Base-by-base conservation (phyloP, 2,797 vertebrate species). In the Sphaeramia orbicularis region DNA sequence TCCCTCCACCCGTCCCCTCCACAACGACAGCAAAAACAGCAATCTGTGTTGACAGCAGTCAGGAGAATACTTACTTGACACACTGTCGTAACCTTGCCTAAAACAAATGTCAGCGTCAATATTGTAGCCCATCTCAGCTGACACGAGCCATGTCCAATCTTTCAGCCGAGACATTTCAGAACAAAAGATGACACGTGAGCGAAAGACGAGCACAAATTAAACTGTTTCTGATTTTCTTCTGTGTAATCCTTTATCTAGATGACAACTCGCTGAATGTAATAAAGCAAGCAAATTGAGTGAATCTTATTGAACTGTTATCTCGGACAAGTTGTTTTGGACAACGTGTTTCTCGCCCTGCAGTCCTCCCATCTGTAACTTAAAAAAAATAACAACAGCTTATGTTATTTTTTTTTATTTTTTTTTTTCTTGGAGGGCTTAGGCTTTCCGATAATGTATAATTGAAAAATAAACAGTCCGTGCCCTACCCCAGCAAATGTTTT, bases 81-180 rank as follows among this genome's bases (percentile, higher is more conserved):
- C 85, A 78, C 78, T 77, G 84, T 78, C 41, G 70, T 88, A 87
- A 90, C 85, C 87, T 86, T 87, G 84, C 86, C 82, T 52, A 80
- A 90, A 90, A 91, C 83, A 90, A 92, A 91, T 87, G 88, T 89
- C 89, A 89, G 63, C 74, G 18, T 78, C 73, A 57, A 76, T 78
- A 60, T 69, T 38, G 6, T 3, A 6, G 70, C 78, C 52, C 66
- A 41, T 81, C 75, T 81, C 60, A 24, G 47, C 65, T 67, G 70
- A 86, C 84, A 68, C 47, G 5, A 74, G 83, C 58, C 82, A 67
- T 56, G 82, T 78, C 85, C 65, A 57, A 75, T 73, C 64, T 44
- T 62, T 84, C 73, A 77, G 12, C 52, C 0, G 53, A 65, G 66
- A 61, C 27, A n/a, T 71, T 71, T 53, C 47, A 72, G 76, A 80